Conservation (phyloP, 2,113 vertebrate species). For the Anser brachyrhynchus region DNA sequence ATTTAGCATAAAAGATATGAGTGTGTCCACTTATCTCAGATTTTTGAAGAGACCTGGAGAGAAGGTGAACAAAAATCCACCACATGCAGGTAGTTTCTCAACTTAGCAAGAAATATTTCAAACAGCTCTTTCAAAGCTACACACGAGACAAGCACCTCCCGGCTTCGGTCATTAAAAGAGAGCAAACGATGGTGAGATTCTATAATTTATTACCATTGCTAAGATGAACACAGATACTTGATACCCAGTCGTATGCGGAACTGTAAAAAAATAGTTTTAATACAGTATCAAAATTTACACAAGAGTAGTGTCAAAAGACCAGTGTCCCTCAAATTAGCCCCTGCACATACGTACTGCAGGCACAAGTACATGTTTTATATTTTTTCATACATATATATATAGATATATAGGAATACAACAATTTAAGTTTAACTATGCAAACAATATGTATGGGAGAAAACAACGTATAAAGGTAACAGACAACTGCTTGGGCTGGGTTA, state of each 20-base stretch:
- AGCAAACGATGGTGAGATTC: conserved; percentile 69
- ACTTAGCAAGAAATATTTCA: not conserved
- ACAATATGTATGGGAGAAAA: conserved; percentile 27
- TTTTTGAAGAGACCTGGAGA: not conserved
- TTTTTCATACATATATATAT: conserved; percentile 28
- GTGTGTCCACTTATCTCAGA: not conserved
- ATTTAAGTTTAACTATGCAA: conserved; percentile 66
- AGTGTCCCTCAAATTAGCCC: conserved; percentile 67
- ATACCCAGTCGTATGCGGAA: conserved; percentile 80
- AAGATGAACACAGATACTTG: conserved; percentile 82
- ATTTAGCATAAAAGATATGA: not conserved
- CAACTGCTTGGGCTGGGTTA: not conserved
- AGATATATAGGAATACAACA: conserved; percentile 81
- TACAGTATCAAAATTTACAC: conserved; percentile 89
- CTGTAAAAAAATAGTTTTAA: conserved; percentile 89
- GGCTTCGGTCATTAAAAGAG: conserved; percentile 2
- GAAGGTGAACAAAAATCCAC: not conserved
- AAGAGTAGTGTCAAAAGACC: conserved; percentile 81
- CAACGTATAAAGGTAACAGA: conserved; percentile 35
- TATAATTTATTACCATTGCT: conserved; percentile 84
- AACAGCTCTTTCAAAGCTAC: not conserved
- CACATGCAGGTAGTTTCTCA: not conserved
- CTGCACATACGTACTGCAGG: conserved; percentile 70
- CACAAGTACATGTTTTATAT: conserved; percentile 67
- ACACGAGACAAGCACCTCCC: not conserved